phyloP scores from a whole-genome alignment of 2,888 invertebrate species.

The Steromphala cineraria region DNA sequence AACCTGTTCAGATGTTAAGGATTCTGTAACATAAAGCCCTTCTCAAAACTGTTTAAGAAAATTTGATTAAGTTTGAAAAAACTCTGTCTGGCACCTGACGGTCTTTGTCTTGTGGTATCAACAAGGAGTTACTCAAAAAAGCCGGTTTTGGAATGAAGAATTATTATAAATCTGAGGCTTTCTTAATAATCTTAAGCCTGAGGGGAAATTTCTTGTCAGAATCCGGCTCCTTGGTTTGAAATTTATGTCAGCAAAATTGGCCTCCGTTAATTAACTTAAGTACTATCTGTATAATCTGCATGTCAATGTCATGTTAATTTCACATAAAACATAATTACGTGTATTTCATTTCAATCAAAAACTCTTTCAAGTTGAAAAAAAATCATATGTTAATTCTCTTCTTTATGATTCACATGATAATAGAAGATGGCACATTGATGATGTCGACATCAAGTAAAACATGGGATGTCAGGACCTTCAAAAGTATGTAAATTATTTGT shows the following conservation, averaged over 20 bases:
- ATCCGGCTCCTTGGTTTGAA: not conserved
- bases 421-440: not conserved
- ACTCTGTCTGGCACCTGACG: too few relatives aligned
- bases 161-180: too few relatives aligned
- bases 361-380: not conserved
- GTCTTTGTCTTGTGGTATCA: too few relatives aligned
- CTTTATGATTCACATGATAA: not conserved
- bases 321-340: not conserved
- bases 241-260: not conserved
- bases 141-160: too few relatives aligned
- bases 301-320: not conserved
- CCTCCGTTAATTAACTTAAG: not conserved
- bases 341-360: not conserved
- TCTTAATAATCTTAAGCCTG: too few relatives aligned
- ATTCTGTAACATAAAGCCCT: too few relatives aligned
- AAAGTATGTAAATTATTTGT: constrained; percentile 1
- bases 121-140: too few relatives aligned
- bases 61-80: too few relatives aligned
- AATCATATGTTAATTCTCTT: not conserved
- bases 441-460: not conserved
- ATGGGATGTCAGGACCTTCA: not conserved
- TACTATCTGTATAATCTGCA: not conserved
- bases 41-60: too few relatives aligned
- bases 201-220: too few relatives aligned
- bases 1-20: too few relatives aligned